Base-by-base conservation (phyloP, 2,113 vertebrate genomes). In the Microcebus jonahi region DNA sequence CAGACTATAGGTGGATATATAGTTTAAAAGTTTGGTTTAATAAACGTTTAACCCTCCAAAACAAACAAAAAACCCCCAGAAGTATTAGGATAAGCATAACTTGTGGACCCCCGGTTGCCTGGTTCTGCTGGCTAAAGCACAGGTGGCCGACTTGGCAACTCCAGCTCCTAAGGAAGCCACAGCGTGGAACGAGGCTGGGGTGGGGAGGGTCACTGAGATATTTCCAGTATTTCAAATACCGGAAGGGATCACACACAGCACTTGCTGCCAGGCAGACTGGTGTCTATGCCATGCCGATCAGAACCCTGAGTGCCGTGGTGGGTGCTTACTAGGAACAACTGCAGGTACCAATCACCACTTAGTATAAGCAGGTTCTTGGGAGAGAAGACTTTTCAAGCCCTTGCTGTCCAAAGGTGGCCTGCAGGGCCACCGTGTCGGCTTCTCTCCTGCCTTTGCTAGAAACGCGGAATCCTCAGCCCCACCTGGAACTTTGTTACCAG, bases 11-110 rank as follows among this genome's bases (percentile, higher is more conserved):
- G 96, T 97, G 92, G 96, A 82, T 86, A 71, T 36, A n/a, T 82
- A 18, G 97, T 98, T 97, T 95, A 94, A 96, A 95, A 97, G 53
- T 94, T 97, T 97, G 92, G 79, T 97, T 77, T 95, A 99, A 98
- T 99, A 98, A 99, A 98, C 86, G 80, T 93, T 89, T 97, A 97
- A 94, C 84, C 76, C 53, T 17, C 53, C 94, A 1, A 55, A 55
- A 55, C 53, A 55, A 55, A 55, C 53, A 55, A 55, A 55, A 50
- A 50, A 14, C 13, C 53, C 53, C 53, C 53, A 18, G 6, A 55
- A 18, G 53, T 55, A 17, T 55, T 18, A 55, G 53, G 53, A 29
- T 57, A 63, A 86, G 34, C 73, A 50, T 8, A 45, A 79, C 48
- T 67, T 57, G 42, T 8, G 61, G 39, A 13, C 27, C 29, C 70